Evolutionary conservation across 2,797 vertebrate genomes (phyloP).

Genomic region (Perodicticus potto): DNA sequence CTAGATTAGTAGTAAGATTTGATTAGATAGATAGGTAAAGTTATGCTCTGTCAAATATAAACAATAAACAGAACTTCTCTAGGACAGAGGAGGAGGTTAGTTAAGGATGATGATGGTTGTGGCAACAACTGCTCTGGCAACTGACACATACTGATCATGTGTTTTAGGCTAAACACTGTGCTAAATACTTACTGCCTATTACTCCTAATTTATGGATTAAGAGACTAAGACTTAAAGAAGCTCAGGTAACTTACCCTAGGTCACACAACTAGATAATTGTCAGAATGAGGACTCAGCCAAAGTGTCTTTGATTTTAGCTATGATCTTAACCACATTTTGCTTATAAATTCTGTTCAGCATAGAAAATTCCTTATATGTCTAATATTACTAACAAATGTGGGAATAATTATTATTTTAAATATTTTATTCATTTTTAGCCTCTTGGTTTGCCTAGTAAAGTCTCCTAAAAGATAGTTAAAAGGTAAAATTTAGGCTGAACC

Average conservation of each 20-base stretch:
- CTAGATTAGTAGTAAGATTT: background rate
- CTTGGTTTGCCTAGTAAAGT: slow-evolving; percentile 40
- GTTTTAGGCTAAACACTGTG: background rate
- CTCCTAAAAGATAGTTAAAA: slow-evolving; percentile 44
- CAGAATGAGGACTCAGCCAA: slow-evolving; percentile 2
- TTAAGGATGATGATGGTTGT: background rate
- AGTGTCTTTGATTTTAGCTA: background rate
- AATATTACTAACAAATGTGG: slow-evolving; percentile 21
- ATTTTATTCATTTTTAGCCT: slow-evolving; percentile 47
- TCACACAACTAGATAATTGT: background rate
- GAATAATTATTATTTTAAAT: slow-evolving; percentile 9
- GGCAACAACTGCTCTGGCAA: background rate
- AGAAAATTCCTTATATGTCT: background rate
- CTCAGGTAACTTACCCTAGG: background rate
- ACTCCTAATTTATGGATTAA: background rate
- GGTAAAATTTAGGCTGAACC: slow-evolving; percentile 18
- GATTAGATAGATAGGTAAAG: background rate
- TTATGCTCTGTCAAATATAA: background rate
- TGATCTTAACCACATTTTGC: background rate
- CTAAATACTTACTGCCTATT: background rate
- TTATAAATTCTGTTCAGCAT: background rate
- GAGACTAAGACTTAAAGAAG: slow-evolving; percentile 17
- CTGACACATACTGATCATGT: background rate
- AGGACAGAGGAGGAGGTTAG: background rate
- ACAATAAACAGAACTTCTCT: background rate